Conservation (phyloP, 1,140 invertebrate genomes). For the Zophobas morio region DNA sequence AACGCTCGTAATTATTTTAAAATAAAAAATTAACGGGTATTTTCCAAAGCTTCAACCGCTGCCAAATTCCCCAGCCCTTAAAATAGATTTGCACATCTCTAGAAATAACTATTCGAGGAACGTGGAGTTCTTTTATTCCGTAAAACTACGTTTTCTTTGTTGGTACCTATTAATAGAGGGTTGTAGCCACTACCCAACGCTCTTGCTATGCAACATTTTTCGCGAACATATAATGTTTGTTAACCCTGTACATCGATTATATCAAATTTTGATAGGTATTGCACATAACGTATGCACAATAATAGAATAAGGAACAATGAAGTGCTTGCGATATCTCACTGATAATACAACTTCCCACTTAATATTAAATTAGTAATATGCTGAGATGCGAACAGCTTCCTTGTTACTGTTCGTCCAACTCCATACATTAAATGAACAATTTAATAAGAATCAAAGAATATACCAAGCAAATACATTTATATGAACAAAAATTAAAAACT, state of each 20-base stretch:
- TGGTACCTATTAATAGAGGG: conserved; percentile 11
- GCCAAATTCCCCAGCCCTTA: conserved; percentile 37
- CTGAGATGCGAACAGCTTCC: no score
- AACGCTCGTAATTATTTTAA: not conserved
- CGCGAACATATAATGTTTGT: no score
- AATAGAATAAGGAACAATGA: no score
- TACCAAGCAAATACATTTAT: no score
- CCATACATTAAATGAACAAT: no score
- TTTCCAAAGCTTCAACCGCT: conserved; percentile 13
- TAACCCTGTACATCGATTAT: not conserved
- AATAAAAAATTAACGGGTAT: not conserved
- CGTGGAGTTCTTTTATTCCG: conserved; percentile 26
- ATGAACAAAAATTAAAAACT: no score
- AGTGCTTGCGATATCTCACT: no score
- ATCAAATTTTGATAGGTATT: not conserved
- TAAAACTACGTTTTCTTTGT: conserved; percentile 43
- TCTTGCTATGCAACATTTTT: not conserved
- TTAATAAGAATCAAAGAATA: no score
- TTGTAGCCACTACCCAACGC: conserved; percentile 16
- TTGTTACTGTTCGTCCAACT: no score
- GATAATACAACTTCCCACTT: no score
- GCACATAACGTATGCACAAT: no score
- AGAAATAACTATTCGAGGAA: conserved; percentile 38
- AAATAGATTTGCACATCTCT: conserved; percentile 48
- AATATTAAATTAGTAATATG: no score